A percentile compares a stretch with the other conserved stretches of the same genome.
These are phyloP conservation scores for Parasteatoda lunata DNA, from an alignment of 2,888 invertebrate species.

Conservation along the genomic window DNA sequence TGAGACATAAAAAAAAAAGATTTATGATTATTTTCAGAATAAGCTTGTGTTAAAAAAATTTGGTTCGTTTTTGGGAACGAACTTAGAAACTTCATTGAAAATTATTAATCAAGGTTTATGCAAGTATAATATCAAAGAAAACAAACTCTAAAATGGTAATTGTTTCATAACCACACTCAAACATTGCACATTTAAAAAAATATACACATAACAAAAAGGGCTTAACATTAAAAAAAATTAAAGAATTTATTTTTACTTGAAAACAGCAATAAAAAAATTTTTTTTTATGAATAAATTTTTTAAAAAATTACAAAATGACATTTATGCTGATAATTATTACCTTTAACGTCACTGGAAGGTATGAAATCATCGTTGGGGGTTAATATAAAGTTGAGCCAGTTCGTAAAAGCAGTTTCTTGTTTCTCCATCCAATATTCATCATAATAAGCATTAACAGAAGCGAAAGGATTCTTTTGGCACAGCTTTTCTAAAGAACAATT, in stretches of 20 bases:
- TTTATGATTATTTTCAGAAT: too few species aligned
- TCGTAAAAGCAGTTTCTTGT: conserved; percentile 75
- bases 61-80: too few species aligned
- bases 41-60: too few species aligned
- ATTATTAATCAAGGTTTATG: too few species aligned
- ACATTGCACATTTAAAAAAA: not conserved
- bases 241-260: not conserved
- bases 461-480: conserved; percentile 75
- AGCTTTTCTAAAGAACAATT: conserved; percentile 64
- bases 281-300: not conserved
- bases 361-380: conserved; percentile 74
- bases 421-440: conserved; percentile 77
- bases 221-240: not conserved
- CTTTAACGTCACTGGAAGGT: conserved; percentile 42
- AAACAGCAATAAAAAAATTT: not conserved
- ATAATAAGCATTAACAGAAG: conserved; percentile 75
- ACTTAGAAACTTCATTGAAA: too few species aligned
- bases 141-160: too few species aligned
- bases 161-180: not conserved
- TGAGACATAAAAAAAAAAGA: too few species aligned
- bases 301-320: not conserved
- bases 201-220: not conserved
- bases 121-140: too few species aligned
- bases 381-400: conserved; percentile 76
- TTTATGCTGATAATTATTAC: conserved; percentile 14